phyloP scores from a whole-genome alignment of 2,113 vertebrate genomes.

The Albula goreensis region DNA sequence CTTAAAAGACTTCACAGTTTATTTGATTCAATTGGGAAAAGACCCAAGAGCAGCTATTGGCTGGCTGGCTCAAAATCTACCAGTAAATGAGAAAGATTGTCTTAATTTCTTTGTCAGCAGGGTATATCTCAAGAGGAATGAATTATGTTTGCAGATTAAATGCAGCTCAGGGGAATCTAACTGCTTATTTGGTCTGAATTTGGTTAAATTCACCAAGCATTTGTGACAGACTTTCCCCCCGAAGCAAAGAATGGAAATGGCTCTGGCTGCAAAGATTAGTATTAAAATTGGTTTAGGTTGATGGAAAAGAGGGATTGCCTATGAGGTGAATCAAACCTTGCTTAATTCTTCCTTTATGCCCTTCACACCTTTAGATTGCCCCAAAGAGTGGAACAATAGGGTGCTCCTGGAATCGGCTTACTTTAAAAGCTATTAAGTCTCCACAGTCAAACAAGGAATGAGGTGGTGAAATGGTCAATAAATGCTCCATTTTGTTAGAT shows the following conservation, averaged over 20 bases:
- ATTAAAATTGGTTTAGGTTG: constrained; percentile 46
- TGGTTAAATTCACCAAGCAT: constrained; percentile 16
- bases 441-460: neutral
- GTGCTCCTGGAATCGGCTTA: neutral
- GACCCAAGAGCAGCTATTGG: neutral
- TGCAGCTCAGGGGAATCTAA: constrained; percentile 36
- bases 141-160: constrained; percentile 34
- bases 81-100: constrained; percentile 34
- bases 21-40: neutral
- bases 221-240: constrained; percentile 37
- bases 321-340: constrained; percentile 27
- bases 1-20: too few relatives aligned
- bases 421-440: neutral
- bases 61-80: constrained; percentile 14
- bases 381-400: neutral
- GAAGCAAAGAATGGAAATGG: constrained; percentile 34
- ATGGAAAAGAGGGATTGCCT: constrained; percentile 30
- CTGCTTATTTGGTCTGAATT: constrained; percentile 25
- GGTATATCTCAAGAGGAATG: constrained; percentile 38
- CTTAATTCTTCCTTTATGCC: constrained; percentile 15
- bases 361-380: neutral
- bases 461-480: neutral
- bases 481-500: neutral
- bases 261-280: constrained; percentile 47
- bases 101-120: constrained; percentile 37